A percentile compares a stretch with the other conserved stretches of the same genome.
phyloP scores from a whole-genome alignment of 2,113 vertebrate species.

The Seriola dumerili region DNA sequence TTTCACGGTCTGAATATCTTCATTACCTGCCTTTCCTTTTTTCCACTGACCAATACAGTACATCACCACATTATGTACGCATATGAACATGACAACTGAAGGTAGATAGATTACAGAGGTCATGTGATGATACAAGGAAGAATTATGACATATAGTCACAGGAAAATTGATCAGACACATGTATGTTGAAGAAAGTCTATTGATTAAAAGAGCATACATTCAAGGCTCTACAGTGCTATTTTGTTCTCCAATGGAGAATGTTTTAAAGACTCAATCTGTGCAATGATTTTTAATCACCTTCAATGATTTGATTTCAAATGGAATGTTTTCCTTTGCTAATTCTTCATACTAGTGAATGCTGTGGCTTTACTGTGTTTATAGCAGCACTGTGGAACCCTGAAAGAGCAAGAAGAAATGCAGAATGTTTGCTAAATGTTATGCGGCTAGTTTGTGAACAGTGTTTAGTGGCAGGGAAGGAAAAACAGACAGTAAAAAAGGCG shows the following conservation, averaged over 20 bases:
- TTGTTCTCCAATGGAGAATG: not conserved
- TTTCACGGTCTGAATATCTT: not conserved
- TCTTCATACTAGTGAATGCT: slow-evolving; percentile 7
- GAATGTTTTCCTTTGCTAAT: not conserved
- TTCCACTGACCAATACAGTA: not conserved
- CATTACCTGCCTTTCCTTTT: not conserved
- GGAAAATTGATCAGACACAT: slow-evolving; percentile 13
- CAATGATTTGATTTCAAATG: not conserved
- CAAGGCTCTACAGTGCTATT: slow-evolving; percentile 50
- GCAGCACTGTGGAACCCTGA: slow-evolving; percentile 52
- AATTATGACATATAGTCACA: slow-evolving; percentile 20
- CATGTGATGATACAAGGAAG: slow-evolving; percentile 12
- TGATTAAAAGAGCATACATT: slow-evolving; percentile 26
- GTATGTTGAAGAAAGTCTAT: slow-evolving; percentile 7
- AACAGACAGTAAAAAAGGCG: slow-evolving; percentile 44
- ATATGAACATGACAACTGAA: slow-evolving; percentile 1
- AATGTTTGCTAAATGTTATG: slow-evolving; percentile 60
- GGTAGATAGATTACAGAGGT: not conserved
- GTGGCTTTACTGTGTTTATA: not conserved
- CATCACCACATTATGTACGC: not conserved
- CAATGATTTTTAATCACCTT: not conserved
- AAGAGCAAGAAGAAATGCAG: slow-evolving; percentile 43
- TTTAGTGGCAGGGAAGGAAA: slow-evolving; percentile 67
- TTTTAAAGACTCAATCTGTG: not conserved
- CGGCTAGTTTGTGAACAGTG: slow-evolving; percentile 32